Base-by-base conservation (phyloP, 2,113 vertebrate species). In the Crotalus tigris region DNA sequence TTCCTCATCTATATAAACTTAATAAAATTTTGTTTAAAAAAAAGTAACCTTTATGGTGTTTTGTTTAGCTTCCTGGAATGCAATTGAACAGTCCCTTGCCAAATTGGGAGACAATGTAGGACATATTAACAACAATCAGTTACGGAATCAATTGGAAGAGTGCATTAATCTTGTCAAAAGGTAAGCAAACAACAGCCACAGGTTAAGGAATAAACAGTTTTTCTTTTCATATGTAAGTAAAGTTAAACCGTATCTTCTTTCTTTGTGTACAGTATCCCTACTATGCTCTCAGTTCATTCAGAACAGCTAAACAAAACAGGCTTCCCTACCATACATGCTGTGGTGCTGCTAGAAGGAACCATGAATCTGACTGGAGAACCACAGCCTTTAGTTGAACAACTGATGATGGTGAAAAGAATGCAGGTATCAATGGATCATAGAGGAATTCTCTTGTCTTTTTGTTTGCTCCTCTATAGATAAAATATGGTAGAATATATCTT, bases 381-480 rank as follows among this genome's bases (percentile, higher is more conserved):
- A 0, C 99, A 99, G 96, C 99, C 98, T 0, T 97, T 99, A 89
- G 99, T 99, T 93, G 99, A 99, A 94, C 99, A 99, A 97, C 98
- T 99, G 85, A 99, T 99, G 98, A 99, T 99, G 98, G 99, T 99
- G 94, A 99, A 99, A 96, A 98, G 99, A 96, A 99, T 99, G 99
- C 99, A 99, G 99, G 99, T 99, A 94, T 91, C 91, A 26, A 88
- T 11, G 6, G 33, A 15, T 5, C 17, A 19, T 51, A 15, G 51
- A 75, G 51, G 8, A 29, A 90, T 55, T 49, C 15, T 29, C 29
- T n/a, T 85, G n/a, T 44, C 19, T 54, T 33, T 21, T 10, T 44
- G 75, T 33, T 21, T 81, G 9, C 5, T 39, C 49, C 39, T 17
- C 15, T n/a, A 0, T 55, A 57, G 29, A 55, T 7, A 55, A 54